Base-by-base conservation (phyloP, 2,113 vertebrate genomes). In the Balaeniceps rex region DNA sequence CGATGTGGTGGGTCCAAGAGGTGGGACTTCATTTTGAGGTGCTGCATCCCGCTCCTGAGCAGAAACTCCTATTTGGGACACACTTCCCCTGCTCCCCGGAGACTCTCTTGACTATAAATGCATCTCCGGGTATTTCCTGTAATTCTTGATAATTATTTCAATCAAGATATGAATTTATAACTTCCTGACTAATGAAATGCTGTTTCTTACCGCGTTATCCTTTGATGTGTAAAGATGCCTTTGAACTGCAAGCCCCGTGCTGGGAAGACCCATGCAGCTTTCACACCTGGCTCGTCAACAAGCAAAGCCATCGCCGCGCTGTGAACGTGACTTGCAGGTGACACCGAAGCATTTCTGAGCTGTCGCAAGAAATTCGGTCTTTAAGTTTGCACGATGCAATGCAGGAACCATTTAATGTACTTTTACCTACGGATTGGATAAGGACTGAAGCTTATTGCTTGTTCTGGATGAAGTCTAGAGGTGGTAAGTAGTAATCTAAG, bases 61-160 rank as follows among this genome's bases (percentile, higher is more conserved):
- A 83, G 31, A 81, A 89, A 19, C 52, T 93, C 83, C 44, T 55
- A 3, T 33, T 25, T 75, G 69, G 92, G 93, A 47, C 49, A 57
- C 88, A 88, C 57, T 85, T 55, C 65, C 46, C 49, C 55, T 31
- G 0, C 12, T 91, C 81, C 88, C 63, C 22, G 44, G n/a, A 82
- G 92, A 58, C 71, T 79, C 84, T 94, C 75, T 77, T 54, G 90
- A 95, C 72, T 95, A 34, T 88, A 69, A 96, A 94, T 93, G 75
- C 70, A 83, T 76, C 96, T 88, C 78, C 0, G 3, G 92, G 94
- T 95, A 90, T 94, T 96, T 97, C 96, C 96, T 96, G 96, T 94
- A 96, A 95, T 96, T 76, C 92, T 85, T 14, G 75, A 76, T 96
- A 96, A 97, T 97, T 97, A 97, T 92, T 95, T 90, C 94, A 97